A percentile compares a stretch with the other conserved stretches of the same genome.
Conservation (phyloP, 2,888 invertebrate genomes). For the Megamerina dolium region DNA sequence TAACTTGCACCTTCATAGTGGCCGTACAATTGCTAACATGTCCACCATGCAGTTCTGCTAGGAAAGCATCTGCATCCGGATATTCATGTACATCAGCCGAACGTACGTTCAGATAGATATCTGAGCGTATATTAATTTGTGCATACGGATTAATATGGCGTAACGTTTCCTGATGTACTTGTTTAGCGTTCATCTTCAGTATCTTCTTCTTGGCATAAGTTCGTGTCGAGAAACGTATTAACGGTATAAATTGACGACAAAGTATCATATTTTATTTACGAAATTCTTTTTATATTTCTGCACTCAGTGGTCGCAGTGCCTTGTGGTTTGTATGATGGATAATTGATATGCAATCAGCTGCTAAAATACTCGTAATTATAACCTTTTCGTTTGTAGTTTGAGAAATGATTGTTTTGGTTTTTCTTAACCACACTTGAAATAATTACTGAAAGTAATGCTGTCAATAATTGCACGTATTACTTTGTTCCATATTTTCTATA, state of each 20-base stretch:
- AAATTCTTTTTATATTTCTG: too few relatives aligned
- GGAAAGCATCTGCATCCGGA: conserved; percentile 33
- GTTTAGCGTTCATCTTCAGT: conserved; percentile 4
- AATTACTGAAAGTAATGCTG: too few relatives aligned
- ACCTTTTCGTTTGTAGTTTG: too few relatives aligned
- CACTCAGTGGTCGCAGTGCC: too few relatives aligned
- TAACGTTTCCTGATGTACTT: conserved; percentile 34
- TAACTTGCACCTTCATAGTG: conserved; percentile 26
- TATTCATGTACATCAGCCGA: conserved; percentile 34
- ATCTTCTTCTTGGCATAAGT: conserved; percentile 4
- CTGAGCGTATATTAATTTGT: conserved; percentile 32
- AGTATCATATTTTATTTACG: conserved; percentile 7
- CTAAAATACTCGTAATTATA: too few relatives aligned
- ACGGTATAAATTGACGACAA: not conserved
- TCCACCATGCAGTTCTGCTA: conserved; percentile 33
- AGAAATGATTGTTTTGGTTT: too few relatives aligned
- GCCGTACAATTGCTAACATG: conserved; percentile 28
- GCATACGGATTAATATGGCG: conserved; percentile 34
- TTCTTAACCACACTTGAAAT: too few relatives aligned
- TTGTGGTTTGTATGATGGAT: too few relatives aligned
- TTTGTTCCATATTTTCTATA: too few relatives aligned
- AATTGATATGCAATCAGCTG: too few relatives aligned
- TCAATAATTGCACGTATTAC: too few relatives aligned
- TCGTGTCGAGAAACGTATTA: not conserved
- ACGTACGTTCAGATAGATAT: conserved; percentile 28